Conservation (phyloP, 2,113 vertebrate genomes). For the Urocitellus parryii region DNA sequence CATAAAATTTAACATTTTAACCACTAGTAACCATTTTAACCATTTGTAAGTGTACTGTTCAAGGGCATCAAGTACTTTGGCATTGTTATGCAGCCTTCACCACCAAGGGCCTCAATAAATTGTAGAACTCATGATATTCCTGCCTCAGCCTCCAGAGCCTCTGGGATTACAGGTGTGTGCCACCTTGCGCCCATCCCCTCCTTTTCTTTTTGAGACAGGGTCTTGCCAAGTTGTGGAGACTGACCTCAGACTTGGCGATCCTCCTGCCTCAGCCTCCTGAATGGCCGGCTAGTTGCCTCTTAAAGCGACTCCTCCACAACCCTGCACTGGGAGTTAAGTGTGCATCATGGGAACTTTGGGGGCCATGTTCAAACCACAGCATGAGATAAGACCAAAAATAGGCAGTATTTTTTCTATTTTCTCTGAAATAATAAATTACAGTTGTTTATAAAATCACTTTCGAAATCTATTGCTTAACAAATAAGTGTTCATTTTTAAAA, state of each 20-base stretch:
- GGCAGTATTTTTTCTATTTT: background rate
- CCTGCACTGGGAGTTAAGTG: too few species aligned
- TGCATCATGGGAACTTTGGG: too few species aligned
- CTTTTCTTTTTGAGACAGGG: too few species aligned
- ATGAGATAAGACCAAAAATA: background rate
- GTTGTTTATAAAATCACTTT: background rate
- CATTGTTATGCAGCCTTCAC: background rate
- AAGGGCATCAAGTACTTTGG: background rate
- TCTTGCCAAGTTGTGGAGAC: too few species aligned
- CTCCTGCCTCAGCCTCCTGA: background rate
- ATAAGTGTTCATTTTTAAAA: background rate
- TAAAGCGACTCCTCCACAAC: too few species aligned
- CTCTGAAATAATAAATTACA: conserved; percentile 25
- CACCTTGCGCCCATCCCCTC: too few species aligned
- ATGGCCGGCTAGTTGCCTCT: too few species aligned
- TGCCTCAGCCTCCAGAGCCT: too few species aligned
- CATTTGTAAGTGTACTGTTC: background rate
- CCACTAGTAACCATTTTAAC: background rate
- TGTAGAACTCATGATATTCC: background rate
- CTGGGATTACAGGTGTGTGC: too few species aligned
- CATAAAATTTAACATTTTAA: background rate
- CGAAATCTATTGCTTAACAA: conserved; percentile 33
- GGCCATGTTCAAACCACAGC: background rate
- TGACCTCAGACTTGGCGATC: background rate
- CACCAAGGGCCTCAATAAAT: background rate